Conservation (phyloP, 1,140 invertebrate species). For the Cotesia chilonis region DNA sequence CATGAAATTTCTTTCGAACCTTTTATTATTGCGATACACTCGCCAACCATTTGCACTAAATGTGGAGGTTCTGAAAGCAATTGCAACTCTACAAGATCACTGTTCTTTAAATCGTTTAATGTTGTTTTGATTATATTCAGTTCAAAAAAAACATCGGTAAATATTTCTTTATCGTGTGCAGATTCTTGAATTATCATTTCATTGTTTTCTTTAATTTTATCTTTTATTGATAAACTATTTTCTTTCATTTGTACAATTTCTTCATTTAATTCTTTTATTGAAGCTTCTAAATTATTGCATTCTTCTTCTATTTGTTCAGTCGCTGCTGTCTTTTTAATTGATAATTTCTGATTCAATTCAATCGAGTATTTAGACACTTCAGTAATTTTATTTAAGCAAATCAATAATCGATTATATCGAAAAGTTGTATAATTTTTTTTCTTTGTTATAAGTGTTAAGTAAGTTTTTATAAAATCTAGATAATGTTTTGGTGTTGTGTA, state of each 20-base stretch:
- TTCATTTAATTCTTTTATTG: constrained; percentile 72
- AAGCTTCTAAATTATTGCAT: constrained; percentile 76
- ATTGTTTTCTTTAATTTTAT: constrained; percentile 82
- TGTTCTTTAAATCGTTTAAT: constrained; percentile 82
- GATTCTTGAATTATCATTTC: constrained; percentile 82
- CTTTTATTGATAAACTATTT: constrained; percentile 77
- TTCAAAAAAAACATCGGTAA: constrained; percentile 82
- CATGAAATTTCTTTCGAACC: constrained; percentile 86
- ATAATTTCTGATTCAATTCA: constrained; percentile 78
- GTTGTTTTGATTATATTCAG: constrained; percentile 82
- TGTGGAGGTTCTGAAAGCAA: constrained; percentile 91
- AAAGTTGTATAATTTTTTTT: constrained; percentile 61
- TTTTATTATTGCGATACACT: constrained; percentile 85
- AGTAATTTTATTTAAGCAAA: constrained; percentile 76
- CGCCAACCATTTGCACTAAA: constrained; percentile 85
- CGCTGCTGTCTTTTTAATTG: constrained; percentile 79
- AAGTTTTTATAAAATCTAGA: constrained; percentile 83
- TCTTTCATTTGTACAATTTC: constrained; percentile 79
- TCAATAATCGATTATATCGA: constrained; percentile 59
- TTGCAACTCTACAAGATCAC: constrained; percentile 90
- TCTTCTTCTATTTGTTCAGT: constrained; percentile 76
- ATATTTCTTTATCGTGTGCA: constrained; percentile 79
- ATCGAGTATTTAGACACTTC: constrained; percentile 79
- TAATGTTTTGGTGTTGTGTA: constrained; percentile 92
- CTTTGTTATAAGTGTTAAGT: constrained; percentile 77